phyloP scores from a whole-genome alignment of 2,113 vertebrate genomes.

The Pelodiscus sinensis region DNA sequence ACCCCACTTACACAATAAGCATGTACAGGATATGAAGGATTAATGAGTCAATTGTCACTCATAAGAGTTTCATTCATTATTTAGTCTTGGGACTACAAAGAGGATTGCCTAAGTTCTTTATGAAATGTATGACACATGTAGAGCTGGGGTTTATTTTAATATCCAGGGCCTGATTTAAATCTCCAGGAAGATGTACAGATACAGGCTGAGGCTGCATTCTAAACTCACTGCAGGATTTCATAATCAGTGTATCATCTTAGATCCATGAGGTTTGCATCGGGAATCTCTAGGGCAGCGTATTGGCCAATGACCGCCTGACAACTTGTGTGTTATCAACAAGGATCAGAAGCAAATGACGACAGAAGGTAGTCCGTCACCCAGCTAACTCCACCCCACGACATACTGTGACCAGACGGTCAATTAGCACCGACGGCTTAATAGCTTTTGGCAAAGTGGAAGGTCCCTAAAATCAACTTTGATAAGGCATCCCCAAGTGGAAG shows the following conservation, averaged over 20 bases:
- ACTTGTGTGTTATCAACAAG: background rate
- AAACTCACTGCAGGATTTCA: background rate
- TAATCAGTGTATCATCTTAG: background rate
- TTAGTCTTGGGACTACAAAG: background rate
- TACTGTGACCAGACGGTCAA: background rate
- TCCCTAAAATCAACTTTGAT: background rate
- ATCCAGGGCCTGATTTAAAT: background rate
- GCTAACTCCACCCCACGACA: background rate
- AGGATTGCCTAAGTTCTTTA: background rate
- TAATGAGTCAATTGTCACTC: background rate
- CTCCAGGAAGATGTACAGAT: background rate
- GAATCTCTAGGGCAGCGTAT: background rate
- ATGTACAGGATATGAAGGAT: background rate
- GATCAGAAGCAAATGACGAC: background rate
- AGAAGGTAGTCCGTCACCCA: background rate
- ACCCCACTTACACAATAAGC: background rate
- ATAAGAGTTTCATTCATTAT: constrained; percentile 2
- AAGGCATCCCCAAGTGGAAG: background rate
- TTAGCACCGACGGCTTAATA: background rate
- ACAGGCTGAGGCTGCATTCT: background rate
- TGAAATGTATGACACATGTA: background rate
- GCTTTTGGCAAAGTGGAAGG: background rate
- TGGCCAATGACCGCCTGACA: background rate
- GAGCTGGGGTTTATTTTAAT: background rate
- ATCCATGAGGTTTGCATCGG: background rate